Base-by-base conservation (phyloP, 92 coral and sea anemone genomes). In the Galaxea fascicularis region DNA sequence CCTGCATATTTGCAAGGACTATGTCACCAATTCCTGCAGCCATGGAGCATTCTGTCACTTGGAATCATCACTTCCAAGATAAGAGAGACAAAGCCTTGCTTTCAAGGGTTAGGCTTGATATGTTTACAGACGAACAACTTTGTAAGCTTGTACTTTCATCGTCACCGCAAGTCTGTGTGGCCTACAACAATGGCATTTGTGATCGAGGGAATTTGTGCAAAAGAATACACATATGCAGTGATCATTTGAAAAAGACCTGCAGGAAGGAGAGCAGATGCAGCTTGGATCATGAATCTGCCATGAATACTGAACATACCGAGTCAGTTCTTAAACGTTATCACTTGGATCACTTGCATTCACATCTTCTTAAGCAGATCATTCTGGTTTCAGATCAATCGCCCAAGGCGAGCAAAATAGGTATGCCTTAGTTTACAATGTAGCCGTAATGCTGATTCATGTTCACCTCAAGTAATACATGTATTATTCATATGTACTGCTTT, bases 211-310 rank as follows among this genome's bases (percentile, higher is more conserved):
- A 65, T 8, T 39, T 21, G 1, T 93, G 96, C 35, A 22, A 78
- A 15, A 88, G 84, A 78, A 62, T 95, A 25, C 98, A 95, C 77
- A 74, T 95, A 29, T 95, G 98, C 80, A 87, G 92, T 76, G 85
- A 74, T 25, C 88, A 82, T 74, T 88, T 88, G 44, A 74, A 73
- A 49, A 92, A 83, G 67, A 68, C 78, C 21, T 90, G 91, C 65
- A 30, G 86, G 30, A 77, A 85, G 51, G 69, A 35, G 6, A 35
- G 41, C 6, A 35, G 41, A 2, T 35, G 41, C 6, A 6, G 41
- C 6, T 35, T 35, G 41, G 41, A 35, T 35, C 41, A 35, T 6
- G 41, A 35, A 6, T 35, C 41, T 6, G 41, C 41, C 6, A 35
- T 35, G 41, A 2, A 35, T 35, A 35, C 41, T 35, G 41, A 6